These are phyloP conservation scores for Bubo scandiacus DNA, from an alignment of 2,113 vertebrate species.

Conservation along the genomic window DNA sequence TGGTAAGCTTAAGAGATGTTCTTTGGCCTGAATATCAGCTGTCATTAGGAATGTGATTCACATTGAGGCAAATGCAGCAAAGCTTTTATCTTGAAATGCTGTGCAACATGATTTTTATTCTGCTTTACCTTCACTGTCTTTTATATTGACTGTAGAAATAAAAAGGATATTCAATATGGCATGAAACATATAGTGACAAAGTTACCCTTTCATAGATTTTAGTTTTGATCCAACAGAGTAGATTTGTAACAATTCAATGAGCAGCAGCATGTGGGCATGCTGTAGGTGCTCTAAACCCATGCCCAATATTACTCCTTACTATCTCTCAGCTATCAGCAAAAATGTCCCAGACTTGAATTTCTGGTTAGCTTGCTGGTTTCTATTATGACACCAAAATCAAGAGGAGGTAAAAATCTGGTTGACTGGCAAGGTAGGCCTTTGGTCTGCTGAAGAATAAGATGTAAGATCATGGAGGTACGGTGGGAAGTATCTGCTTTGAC, in stretches of 20 bases:
- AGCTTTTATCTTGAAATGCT: background rate
- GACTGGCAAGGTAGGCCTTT: background rate
- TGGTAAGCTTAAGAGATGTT: background rate
- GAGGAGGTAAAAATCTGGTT: background rate
- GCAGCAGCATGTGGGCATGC: background rate
- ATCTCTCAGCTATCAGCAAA: background rate
- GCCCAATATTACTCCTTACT: background rate
- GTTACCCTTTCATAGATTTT: background rate
- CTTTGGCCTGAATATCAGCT: background rate
- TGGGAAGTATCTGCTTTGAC: background rate
- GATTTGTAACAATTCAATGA: background rate
- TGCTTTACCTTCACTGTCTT: background rate
- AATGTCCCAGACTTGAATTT: background rate
- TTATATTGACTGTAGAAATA: background rate
- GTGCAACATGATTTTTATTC: background rate
- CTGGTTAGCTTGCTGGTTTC: background rate
- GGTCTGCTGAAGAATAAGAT: background rate
- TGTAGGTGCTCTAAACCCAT: background rate
- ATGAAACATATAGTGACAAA: background rate
- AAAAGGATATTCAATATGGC: background rate
- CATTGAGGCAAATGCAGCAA: background rate
- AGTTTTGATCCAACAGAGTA: background rate
- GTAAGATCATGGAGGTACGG: background rate
- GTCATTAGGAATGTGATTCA: background rate
- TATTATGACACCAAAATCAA: background rate